Evolutionary conservation across 2,113 vertebrate species (phyloP).

Genomic region (Cnemophilus loriae): DNA sequence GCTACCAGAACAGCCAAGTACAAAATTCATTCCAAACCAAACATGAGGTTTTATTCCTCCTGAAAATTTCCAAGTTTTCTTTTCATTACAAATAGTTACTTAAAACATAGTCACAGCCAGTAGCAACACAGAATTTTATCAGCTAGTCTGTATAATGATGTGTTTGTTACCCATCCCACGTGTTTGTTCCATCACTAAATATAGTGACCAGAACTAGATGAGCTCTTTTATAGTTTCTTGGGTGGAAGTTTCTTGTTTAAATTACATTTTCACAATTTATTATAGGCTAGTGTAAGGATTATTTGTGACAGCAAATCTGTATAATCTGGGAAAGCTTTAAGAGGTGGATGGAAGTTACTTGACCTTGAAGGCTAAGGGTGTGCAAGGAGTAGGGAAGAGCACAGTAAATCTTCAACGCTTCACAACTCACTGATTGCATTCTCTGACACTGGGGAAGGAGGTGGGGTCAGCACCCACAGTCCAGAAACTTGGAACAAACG

Average conservation of each 20-base stretch:
- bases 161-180: background rate
- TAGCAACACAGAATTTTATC: background rate
- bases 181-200: background rate
- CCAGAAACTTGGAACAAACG: background rate
- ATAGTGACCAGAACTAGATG: background rate
- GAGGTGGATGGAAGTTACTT: background rate
- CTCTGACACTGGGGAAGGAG: background rate
- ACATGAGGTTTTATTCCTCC: background rate
- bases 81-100: background rate
- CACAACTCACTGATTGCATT: background rate
- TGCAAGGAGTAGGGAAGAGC: background rate
- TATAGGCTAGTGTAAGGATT: background rate
- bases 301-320: background rate
- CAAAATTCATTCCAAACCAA: background rate
- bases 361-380: constrained; percentile 4
- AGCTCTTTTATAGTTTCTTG: background rate
- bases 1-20: background rate
- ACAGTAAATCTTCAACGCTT: background rate
- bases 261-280: background rate
- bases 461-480: background rate
- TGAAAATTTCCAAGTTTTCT: background rate
- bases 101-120: background rate
- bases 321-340: background rate
- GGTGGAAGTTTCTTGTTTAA: background rate
- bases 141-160: background rate